These are phyloP conservation scores for Luidia sarsii DNA, from an alignment of 53 echinoderm and acorn worm species.

Conservation along the genomic window DNA sequence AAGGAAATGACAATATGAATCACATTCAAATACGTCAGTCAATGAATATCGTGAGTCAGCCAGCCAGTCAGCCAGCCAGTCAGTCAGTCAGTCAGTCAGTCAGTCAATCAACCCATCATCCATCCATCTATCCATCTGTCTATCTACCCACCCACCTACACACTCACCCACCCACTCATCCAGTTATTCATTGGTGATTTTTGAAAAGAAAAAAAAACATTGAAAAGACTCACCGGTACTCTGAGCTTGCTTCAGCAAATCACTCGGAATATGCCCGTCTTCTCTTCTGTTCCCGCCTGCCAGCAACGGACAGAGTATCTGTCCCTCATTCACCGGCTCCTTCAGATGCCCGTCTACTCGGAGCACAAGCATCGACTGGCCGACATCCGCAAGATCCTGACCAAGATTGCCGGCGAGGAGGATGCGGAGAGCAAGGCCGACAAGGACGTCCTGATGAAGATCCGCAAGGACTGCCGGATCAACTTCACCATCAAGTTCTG, in stretches of 20 bases:
- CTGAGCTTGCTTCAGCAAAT: background rate
- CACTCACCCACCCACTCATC: no score
- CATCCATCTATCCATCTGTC: no score
- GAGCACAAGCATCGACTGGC: conserved; percentile 81
- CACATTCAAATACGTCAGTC: no score
- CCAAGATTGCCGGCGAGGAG: conserved; percentile 78
- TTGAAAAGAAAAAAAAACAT: no score
- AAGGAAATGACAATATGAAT: no score
- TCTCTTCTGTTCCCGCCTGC: background rate
- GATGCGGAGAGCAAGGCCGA: conserved; percentile 76
- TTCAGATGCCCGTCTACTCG: conserved; percentile 80
- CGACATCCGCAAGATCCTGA: conserved; percentile 71
- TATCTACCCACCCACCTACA: no score
- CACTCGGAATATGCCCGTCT: background rate
- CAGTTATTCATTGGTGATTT: no score
- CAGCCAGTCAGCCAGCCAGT: no score
- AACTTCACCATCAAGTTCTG: conserved; percentile 49
- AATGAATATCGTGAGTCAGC: no score
- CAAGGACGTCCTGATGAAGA: conserved; percentile 69
- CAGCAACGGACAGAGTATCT: conserved; percentile 90
- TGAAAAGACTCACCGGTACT: background rate
- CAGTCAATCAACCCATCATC: no score
- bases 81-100: no score
- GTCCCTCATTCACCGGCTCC: conserved; percentile 78
- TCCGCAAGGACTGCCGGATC: conserved; percentile 49